A percentile compares a stretch with the other conserved stretches of the same genome.
Evolutionary conservation across 1,140 invertebrate species (phyloP).

Genomic region (Telenomus remus): DNA sequence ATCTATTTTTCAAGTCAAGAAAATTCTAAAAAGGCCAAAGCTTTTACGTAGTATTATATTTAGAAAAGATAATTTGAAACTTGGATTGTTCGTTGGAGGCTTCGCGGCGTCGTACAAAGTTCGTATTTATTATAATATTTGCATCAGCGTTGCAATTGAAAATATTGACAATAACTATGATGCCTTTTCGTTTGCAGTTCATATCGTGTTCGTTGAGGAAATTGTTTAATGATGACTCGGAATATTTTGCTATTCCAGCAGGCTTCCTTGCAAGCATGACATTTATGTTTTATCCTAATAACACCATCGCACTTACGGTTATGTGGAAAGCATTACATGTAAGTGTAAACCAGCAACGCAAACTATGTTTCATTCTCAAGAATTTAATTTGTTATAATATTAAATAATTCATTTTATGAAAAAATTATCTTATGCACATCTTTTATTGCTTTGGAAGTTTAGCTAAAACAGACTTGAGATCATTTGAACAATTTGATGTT

Average conservation of each 20-base stretch:
- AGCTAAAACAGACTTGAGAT: no score
- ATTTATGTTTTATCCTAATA: slow-evolving; percentile 81
- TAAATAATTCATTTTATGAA: no score
- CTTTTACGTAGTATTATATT: slow-evolving; percentile 76
- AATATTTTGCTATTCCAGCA: slow-evolving; percentile 79
- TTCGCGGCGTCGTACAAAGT: slow-evolving; percentile 80
- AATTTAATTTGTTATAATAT: no score
- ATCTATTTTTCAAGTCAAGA: slow-evolving; percentile 74
- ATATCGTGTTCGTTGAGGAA: slow-evolving; percentile 79
- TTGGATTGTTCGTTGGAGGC: slow-evolving; percentile 80
- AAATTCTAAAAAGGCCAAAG: slow-evolving; percentile 74
- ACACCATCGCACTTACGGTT: slow-evolving; percentile 81
- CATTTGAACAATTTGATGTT: background rate
- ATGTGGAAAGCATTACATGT: slow-evolving; percentile 85
- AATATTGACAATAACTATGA: no score
- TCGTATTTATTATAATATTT: background rate
- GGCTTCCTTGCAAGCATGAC: slow-evolving; percentile 79
- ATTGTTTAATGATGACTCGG: slow-evolving; percentile 76
- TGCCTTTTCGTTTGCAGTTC: slow-evolving; percentile 70
- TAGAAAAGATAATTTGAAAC: slow-evolving; percentile 76
- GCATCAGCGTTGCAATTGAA: background rate
- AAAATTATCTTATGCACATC: no score
- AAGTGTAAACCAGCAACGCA: slow-evolving; percentile 27
- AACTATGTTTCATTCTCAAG: no score
- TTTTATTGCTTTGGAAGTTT: no score